Conservation (phyloP, 2,113 vertebrate genomes). For the Patagioenas fasciata region DNA sequence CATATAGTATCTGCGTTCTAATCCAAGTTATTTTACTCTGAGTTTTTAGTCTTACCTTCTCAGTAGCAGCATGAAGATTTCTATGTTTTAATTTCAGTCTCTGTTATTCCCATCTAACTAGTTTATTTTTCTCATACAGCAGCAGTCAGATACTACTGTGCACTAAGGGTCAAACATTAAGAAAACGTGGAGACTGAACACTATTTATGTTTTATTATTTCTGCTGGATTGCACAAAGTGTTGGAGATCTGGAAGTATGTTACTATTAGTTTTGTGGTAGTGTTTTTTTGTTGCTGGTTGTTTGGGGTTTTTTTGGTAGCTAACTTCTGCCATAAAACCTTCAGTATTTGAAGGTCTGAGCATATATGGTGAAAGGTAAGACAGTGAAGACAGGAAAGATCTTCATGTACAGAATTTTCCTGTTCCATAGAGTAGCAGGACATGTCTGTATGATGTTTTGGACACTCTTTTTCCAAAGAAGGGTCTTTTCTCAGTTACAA, state of each 20-base stretch:
- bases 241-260: neutral
- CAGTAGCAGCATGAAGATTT: neutral
- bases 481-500: neutral
- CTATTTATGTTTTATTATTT: conserved; percentile 11
- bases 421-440: neutral
- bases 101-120: conserved; percentile 1
- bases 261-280: neutral
- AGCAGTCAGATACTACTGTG: neutral
- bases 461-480: neutral
- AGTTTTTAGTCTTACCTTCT: neutral
- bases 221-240: neutral
- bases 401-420: neutral
- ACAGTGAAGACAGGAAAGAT: neutral
- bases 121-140: neutral
- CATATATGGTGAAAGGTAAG: neutral
- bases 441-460: neutral
- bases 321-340: neutral
- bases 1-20: neutral
- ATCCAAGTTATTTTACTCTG: neutral
- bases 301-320: neutral
- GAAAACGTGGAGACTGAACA: neutral
- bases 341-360: neutral
- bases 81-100: neutral
- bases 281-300: neutral
- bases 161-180: neutral